A percentile compares a stretch with the other conserved stretches of the same genome.
phyloP scores from a whole-genome alignment of 2,113 vertebrate genomes.

The Tenrec ecaudatus region DNA sequence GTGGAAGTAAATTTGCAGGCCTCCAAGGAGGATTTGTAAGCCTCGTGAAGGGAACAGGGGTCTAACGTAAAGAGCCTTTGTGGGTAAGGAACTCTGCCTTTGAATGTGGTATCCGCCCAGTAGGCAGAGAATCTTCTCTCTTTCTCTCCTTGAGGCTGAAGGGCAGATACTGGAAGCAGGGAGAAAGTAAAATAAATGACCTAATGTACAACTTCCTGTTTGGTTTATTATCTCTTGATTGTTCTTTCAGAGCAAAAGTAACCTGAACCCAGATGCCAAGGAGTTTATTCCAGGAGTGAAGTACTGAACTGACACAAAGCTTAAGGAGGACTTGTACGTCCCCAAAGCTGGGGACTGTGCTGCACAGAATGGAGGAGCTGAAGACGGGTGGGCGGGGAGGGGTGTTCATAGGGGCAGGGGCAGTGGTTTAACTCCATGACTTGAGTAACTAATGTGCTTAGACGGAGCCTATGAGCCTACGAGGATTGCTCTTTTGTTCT shows the following conservation, averaged over 20 bases:
- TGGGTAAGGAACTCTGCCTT: neutral
- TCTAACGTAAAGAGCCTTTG: constrained; percentile 14
- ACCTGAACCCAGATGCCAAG: constrained; percentile 98
- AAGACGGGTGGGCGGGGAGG: constrained; percentile 46
- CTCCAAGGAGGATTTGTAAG: constrained; percentile 28
- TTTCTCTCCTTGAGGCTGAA: neutral
- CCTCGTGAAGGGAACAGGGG: neutral
- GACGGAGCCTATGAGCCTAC: constrained; percentile 76
- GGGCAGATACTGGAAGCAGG: constrained; percentile 4
- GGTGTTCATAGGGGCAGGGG: constrained; percentile 47
- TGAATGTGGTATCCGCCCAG: neutral
- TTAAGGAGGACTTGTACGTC: constrained; percentile 79
- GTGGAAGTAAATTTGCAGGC: neutral
- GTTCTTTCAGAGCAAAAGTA: constrained; percentile 95
- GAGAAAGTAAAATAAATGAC: neutral
- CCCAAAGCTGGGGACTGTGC: constrained; percentile 74
- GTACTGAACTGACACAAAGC: constrained; percentile 90
- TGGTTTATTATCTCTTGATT: constrained; percentile 52
- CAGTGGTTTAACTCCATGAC: constrained; percentile 67
- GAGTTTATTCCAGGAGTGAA: constrained; percentile 98
- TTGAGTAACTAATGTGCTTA: constrained; percentile 66
- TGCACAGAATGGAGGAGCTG: constrained; percentile 72
- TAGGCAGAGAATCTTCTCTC: neutral
- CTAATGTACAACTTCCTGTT: constrained; percentile 29
- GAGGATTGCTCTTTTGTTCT: constrained; percentile 70